These are phyloP conservation scores for Odontamblyopus rebecca DNA, from an alignment of 2,797 vertebrate species.

Conservation along the genomic window DNA sequence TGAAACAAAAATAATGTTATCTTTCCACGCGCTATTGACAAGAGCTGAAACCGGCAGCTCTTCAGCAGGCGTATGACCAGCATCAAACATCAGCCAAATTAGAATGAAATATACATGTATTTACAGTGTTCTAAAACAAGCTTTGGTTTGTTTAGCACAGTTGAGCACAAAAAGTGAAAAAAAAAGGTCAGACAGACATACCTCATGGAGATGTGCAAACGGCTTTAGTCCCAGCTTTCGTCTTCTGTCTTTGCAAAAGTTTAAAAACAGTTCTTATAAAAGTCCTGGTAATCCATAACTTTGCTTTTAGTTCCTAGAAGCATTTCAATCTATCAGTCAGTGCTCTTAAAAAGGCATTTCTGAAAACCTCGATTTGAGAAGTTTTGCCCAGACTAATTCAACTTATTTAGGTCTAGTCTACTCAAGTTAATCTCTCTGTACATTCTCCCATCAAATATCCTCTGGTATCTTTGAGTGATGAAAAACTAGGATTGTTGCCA, in stretches of 20 bases:
- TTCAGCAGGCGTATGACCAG: conserved; percentile 2
- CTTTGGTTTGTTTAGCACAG: not conserved
- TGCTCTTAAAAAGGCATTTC: not conserved
- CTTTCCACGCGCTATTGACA: not conserved
- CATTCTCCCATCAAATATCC: too few species aligned
- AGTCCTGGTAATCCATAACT: not conserved
- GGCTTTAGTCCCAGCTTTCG: not conserved
- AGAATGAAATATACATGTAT: not conserved
- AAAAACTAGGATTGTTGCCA: too few species aligned
- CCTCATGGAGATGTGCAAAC: not conserved
- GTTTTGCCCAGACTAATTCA: not conserved
- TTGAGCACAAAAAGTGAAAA: not conserved
- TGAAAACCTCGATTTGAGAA: not conserved
- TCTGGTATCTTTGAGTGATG: too few species aligned
- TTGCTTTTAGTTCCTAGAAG: not conserved
- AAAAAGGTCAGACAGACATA: not conserved
- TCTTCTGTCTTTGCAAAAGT: not conserved
- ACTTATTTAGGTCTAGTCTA: too few species aligned
- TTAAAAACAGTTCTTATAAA: not conserved
- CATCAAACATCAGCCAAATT: not conserved
- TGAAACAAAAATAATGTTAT: not conserved
- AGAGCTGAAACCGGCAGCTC: conserved; percentile 64
- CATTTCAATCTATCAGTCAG: too few species aligned
- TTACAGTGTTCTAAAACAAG: not conserved
- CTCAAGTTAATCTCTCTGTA: not conserved